Evolutionary conservation across 2,797 vertebrate species (phyloP).

Genomic region (Syncerus caffer): DNA sequence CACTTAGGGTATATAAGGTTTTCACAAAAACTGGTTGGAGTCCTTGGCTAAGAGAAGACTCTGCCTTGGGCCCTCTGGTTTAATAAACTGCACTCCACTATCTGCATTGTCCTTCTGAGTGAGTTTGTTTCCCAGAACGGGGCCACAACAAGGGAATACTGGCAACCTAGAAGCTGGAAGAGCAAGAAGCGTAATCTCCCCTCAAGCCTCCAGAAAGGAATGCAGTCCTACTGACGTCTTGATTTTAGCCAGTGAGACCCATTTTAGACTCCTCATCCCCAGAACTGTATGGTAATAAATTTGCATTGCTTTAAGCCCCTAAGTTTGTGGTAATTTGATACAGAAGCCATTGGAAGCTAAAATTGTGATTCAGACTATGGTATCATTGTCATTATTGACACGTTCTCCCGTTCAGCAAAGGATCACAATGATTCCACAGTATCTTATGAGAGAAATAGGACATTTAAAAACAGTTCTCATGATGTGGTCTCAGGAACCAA

Average conservation of each 20-base stretch:
- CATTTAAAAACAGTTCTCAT: not conserved
- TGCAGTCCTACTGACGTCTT: not conserved
- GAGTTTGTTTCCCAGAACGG: not conserved
- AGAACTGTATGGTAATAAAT: not conserved
- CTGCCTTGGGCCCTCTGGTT: not conserved
- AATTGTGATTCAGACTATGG: not conserved
- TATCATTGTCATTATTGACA: not conserved
- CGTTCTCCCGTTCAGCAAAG: not conserved
- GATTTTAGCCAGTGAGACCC: not conserved
- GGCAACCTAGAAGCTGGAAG: not conserved
- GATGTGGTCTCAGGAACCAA: not conserved
- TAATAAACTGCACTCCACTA: not conserved
- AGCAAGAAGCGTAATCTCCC: not conserved
- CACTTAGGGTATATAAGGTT: not conserved
- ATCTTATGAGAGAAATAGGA: not conserved
- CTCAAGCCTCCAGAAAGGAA: not conserved
- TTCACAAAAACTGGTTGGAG: not conserved
- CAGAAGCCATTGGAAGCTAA: not conserved
- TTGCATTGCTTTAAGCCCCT: not conserved
- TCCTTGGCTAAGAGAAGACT: not conserved
- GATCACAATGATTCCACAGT: not conserved
- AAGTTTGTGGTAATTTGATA: not conserved
- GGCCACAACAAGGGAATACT: not conserved
- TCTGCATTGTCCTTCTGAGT: not conserved
- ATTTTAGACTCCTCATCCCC: not conserved